These are phyloP conservation scores for Syrista parreyssii DNA, from an alignment of 2,888 invertebrate genomes.

Conservation along the genomic window DNA sequence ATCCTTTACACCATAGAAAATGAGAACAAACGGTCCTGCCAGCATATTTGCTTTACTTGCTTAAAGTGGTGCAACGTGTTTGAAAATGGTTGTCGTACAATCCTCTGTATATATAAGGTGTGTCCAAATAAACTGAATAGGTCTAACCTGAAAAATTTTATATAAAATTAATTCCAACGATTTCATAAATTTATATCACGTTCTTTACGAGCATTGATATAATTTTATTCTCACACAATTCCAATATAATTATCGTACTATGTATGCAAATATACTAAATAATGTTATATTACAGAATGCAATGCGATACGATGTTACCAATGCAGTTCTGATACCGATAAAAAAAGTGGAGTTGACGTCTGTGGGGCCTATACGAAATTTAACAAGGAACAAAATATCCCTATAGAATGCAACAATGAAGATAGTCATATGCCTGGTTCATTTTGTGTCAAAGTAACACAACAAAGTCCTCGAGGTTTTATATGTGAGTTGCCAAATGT, in stretches of 20 bases:
- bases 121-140: not conserved
- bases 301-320: constrained; percentile 90
- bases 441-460: constrained; percentile 94
- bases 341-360: constrained; percentile 78
- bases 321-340: constrained; percentile 89
- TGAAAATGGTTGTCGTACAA: not conserved
- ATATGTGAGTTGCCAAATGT: constrained; percentile 79
- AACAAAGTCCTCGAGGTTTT: constrained; percentile 93
- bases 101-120: not conserved
- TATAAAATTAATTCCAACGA: not conserved
- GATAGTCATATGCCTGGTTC: constrained; percentile 95
- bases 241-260: not conserved
- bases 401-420: constrained; percentile 93
- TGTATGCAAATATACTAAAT: not conserved
- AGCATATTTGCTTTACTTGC: not conserved
- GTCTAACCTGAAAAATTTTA: not conserved
- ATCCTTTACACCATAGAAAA: not conserved
- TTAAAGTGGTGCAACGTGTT: not conserved
- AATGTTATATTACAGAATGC: constrained; percentile 33
- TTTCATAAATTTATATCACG: not conserved
- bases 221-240: too few species aligned
- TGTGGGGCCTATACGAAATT: constrained; percentile 92
- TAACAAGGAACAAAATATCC: constrained; percentile 85
- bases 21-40: not conserved
- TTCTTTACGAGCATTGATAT: too few species aligned